Conservation (phyloP, 2,797 vertebrate genomes). For the Pempheris klunzingeri region DNA sequence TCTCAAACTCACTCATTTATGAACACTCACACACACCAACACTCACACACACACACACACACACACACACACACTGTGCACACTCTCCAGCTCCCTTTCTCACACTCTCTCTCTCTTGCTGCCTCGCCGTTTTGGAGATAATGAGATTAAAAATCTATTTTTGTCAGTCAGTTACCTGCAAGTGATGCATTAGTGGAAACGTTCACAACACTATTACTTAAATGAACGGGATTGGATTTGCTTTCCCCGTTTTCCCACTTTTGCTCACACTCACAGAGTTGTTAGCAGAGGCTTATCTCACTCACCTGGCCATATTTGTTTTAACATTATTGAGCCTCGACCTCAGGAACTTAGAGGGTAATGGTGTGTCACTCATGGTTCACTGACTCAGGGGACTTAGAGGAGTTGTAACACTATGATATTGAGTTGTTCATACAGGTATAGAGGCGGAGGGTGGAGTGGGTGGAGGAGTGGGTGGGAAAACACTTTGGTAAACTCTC, state of each 20-base stretch:
- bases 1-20: constrained; percentile 51
- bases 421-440: constrained; percentile 10
- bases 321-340: constrained; percentile 18
- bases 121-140: constrained; percentile 63
- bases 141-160: constrained; percentile 75
- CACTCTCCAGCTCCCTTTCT: constrained; percentile 17
- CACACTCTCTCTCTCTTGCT: constrained; percentile 27
- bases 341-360: background rate
- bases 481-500: background rate
- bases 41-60: constrained; percentile 7
- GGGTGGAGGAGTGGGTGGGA: background rate
- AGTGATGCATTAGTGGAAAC: constrained; percentile 60
- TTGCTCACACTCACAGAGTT: constrained; percentile 40
- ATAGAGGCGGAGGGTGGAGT: background rate
- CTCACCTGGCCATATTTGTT: constrained; percentile 38
- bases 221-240: constrained; percentile 51
- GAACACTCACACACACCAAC: constrained; percentile 44
- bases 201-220: constrained; percentile 50
- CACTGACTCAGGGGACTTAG: too few species aligned
- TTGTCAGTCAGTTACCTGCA: constrained; percentile 62
- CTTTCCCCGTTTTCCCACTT: constrained; percentile 33
- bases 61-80: constrained; percentile 26
- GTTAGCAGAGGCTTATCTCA: constrained; percentile 43
- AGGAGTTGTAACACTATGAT: constrained; percentile 6
- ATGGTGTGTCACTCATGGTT: constrained; percentile 25